Base-by-base conservation (phyloP, 2,797 vertebrate species). In the Sebastes itinus region DNA sequence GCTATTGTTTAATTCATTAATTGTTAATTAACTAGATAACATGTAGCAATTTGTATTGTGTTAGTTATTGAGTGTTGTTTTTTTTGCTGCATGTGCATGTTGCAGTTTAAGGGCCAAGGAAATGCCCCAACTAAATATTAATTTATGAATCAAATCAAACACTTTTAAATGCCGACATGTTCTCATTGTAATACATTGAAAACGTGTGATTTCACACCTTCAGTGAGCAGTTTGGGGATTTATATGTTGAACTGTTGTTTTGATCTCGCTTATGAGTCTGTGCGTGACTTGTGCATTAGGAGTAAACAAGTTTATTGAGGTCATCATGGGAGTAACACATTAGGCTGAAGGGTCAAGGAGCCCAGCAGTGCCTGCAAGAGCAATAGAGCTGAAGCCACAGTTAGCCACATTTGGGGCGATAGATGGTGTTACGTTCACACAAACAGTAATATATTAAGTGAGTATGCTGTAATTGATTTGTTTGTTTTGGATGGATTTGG, bases 11-110 rank as follows among this genome's bases (percentile, higher is more conserved):
- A 59, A 74, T 59, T 58, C 33, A 67, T 63, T 52, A 9, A 27
- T n/a, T 13, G 62, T 42, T 79, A 71, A 83, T 75, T 65, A 35
- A 56, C 13, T 7, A 71, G 33, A 72, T 35, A 58, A 23, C n/a
- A 16, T 52, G 5, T 22, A 25, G 73, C 7, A 32, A 16, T 58
- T 63, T 22, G 5, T 28, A 35, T 35, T 69, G 42, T 67, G 33
- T 49, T 46, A 46, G 16, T 46, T 46, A 46, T 3, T 46, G 42
- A 46, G 42, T 6, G 16, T 46, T 3, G 2, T 16, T 18, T 52
- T 54, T 54, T 22, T 10, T 67, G 18, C 30, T 22, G 22, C 7
- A 59, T 60, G 65, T 65, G 49, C n/a, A 72, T 60, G 1, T 61
- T 72, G 46, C 46, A 62, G 38, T 62, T 65, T 5, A 52, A 69